Evolutionary conservation across 2,113 vertebrate species (phyloP).

Genomic region (Pseudolaguvia tuberculata): DNA sequence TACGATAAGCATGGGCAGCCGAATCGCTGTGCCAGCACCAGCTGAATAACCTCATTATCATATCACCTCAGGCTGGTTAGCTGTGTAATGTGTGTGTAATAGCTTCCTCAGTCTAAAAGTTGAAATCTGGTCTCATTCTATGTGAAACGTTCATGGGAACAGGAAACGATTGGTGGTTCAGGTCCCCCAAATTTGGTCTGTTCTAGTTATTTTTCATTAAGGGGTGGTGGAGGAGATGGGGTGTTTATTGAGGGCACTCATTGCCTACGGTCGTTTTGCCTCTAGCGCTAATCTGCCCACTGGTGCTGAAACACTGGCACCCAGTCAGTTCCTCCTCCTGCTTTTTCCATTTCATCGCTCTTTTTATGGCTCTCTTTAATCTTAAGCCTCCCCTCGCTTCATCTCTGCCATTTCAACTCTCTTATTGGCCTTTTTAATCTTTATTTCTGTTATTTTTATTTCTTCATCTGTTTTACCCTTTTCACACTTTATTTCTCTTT

Average conservation of each 20-base stretch:
- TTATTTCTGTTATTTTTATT: slow-evolving; percentile 25
- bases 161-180: background rate
- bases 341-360: background rate
- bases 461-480: slow-evolving; percentile 24
- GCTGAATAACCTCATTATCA: slow-evolving; percentile 1
- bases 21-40: no score
- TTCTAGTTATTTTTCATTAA: slow-evolving; percentile 1
- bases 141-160: background rate
- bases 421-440: slow-evolving; percentile 1
- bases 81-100: background rate
- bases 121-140: background rate
- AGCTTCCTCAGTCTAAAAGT: no score
- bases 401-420: slow-evolving; percentile 2
- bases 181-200: slow-evolving; percentile 5
- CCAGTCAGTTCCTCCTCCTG: background rate
- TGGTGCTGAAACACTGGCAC: slow-evolving; percentile 30
- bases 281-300: slow-evolving; percentile 29
- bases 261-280: slow-evolving; percentile 28
- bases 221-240: background rate
- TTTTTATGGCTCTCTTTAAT: slow-evolving; percentile 15
- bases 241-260: slow-evolving; percentile 24
- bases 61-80: background rate
- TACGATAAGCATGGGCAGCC: background rate
- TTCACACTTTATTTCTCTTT: slow-evolving; percentile 6
- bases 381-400: background rate